Evolutionary conservation across 1,140 invertebrate genomes (phyloP).

Genomic region (Formica exsecta): DNA sequence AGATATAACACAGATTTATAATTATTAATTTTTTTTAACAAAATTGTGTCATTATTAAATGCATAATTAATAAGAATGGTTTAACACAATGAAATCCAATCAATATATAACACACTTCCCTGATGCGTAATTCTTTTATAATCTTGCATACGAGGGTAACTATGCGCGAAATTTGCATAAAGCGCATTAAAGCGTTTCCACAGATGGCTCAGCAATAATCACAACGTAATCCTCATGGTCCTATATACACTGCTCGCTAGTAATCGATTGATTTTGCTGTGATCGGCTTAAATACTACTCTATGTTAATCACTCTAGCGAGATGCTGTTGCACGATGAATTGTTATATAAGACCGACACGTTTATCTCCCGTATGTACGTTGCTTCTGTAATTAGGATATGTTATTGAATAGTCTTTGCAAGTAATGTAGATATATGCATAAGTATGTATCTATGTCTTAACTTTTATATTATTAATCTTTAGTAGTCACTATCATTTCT

Average conservation of each 20-base stretch:
- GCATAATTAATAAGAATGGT: constrained; percentile 32
- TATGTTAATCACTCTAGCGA: constrained; percentile 71
- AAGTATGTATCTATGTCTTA: neutral
- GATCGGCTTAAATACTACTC: constrained; percentile 76
- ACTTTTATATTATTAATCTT: neutral
- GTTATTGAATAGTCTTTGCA: neutral
- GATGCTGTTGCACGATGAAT: constrained; percentile 65
- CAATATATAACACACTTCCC: neutral
- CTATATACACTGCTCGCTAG: constrained; percentile 67
- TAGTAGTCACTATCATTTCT: neutral
- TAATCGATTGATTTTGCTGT: constrained; percentile 76
- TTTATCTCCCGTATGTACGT: constrained; percentile 5
- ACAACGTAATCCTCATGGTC: constrained; percentile 69
- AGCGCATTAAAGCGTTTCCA: constrained; percentile 74
- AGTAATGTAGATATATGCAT: neutral
- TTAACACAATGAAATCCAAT: constrained; percentile 22
- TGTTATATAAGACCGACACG: constrained; percentile 56
- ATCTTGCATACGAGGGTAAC: constrained; percentile 69
- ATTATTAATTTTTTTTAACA: constrained; percentile 38
- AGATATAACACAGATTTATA: neutral
- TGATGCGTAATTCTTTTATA: constrained; percentile 50
- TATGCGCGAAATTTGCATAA: constrained; percentile 74
- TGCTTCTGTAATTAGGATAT: neutral
- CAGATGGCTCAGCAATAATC: constrained; percentile 76
- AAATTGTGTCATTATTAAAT: constrained; percentile 26